phyloP scores from a whole-genome alignment of 2,797 vertebrate genomes.

The Enteromius anoplus region DNA sequence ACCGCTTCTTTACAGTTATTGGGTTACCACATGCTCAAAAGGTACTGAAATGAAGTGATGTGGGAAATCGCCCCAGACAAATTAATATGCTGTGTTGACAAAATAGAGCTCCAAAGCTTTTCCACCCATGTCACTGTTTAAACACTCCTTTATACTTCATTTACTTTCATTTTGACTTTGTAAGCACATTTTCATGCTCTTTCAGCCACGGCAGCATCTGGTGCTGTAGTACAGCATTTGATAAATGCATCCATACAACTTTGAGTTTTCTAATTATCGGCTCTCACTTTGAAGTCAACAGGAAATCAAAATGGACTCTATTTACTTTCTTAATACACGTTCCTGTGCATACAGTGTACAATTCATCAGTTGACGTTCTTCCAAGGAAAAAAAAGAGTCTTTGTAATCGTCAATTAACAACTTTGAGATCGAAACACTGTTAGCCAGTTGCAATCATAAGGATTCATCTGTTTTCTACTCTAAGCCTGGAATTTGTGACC shows the following conservation, averaged over 20 bases:
- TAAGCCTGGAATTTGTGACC: background rate
- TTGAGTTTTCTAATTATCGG: slow-evolving; percentile 12
- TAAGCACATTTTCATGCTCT: background rate
- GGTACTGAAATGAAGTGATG: slow-evolving; percentile 9
- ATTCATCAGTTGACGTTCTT: background rate
- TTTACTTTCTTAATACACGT: background rate
- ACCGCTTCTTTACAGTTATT: slow-evolving; percentile 7
- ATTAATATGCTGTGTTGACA: slow-evolving; percentile 32
- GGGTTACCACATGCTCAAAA: background rate
- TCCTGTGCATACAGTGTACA: background rate
- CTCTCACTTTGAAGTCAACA: slow-evolving; percentile 15
- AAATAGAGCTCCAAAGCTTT: slow-evolving; percentile 12
- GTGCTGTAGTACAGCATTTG: background rate
- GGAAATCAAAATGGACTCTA: background rate
- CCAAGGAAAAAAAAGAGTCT: background rate
- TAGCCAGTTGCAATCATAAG: background rate
- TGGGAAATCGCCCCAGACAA: slow-evolving; percentile 19
- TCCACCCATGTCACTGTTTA: slow-evolving; percentile 19
- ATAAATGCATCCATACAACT: background rate
- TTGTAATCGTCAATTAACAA: background rate
- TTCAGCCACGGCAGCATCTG: slow-evolving; percentile 5
- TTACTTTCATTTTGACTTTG: slow-evolving; percentile 37
- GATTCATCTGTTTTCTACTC: background rate
- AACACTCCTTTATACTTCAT: slow-evolving; percentile 36
- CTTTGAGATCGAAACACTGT: background rate